Percentiles rank a stretch among this genome's conserved stretches.
Conservation (phyloP, 2,888 invertebrate species). For the Zygaena filipendulae region DNA sequence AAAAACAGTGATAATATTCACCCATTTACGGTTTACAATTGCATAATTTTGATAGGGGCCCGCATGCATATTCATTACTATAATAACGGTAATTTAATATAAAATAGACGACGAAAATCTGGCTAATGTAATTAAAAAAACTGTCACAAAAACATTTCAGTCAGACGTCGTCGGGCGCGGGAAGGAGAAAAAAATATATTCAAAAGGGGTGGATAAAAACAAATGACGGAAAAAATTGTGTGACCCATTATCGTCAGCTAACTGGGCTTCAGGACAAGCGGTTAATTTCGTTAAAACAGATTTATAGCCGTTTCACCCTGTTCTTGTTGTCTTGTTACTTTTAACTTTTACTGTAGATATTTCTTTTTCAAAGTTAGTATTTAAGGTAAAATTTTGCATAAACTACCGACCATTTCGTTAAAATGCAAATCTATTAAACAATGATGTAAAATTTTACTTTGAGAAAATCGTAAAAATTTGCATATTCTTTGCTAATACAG, state of each 20-base stretch:
- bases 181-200: constrained; percentile 33
- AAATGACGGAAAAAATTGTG: constrained; percentile 42
- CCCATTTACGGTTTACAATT: constrained; percentile 49
- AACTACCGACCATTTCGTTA: no score
- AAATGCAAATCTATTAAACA: no score
- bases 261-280: constrained; percentile 54
- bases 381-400: no score
- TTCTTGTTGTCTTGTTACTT: no score
- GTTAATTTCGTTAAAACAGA: constrained; percentile 51
- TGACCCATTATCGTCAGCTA: constrained; percentile 43
- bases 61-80: constrained; percentile 64
- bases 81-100: constrained; percentile 67
- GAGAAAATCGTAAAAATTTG: no score
- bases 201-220: constrained; percentile 52
- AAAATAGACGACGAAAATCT: constrained; percentile 62
- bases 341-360: no score
- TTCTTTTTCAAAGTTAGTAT: no score
- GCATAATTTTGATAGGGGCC: constrained; percentile 43
- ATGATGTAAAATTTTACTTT: no score
- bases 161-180: no score
- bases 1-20: constrained; percentile 40
- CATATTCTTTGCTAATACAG: no score
- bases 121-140: constrained; percentile 52
- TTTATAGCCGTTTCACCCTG: constrained; percentile 46
- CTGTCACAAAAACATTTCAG: constrained; percentile 40